Percentiles rank a stretch among this genome's conserved stretches.
Conservation (phyloP, 2,113 vertebrate genomes). For the Vireo altiloquus region DNA sequence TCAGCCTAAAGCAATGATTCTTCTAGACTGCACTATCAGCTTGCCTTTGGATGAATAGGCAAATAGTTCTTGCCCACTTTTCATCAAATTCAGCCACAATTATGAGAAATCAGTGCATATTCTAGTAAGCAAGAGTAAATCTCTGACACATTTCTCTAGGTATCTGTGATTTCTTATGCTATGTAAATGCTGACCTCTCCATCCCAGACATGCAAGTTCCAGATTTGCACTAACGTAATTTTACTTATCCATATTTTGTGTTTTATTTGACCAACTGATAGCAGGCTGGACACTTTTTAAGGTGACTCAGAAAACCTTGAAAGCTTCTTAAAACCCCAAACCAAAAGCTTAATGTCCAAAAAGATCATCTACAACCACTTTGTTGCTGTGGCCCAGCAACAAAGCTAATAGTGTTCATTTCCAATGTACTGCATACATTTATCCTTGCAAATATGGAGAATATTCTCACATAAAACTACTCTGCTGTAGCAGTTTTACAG, state of each 20-base stretch:
- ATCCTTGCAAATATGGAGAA: neutral
- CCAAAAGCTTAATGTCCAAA: neutral
- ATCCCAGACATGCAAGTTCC: neutral
- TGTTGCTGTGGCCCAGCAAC: neutral
- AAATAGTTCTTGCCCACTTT: neutral
- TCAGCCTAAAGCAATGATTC: neutral
- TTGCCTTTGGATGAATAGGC: neutral
- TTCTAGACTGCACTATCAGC: neutral
- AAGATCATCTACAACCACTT: neutral
- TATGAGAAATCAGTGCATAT: neutral
- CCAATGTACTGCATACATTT: neutral
- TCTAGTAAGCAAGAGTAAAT: neutral
- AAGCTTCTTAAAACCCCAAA: neutral
- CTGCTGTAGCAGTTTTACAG: neutral
- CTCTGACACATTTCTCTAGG: neutral
- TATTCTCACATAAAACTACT: neutral
- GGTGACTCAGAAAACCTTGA: neutral
- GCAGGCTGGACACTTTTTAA: neutral
- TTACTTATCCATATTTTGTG: neutral
- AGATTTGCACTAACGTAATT: neutral
- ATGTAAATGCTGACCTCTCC: neutral
- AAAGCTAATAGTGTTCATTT: neutral
- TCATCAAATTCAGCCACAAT: neutral
- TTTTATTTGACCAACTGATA: neutral
- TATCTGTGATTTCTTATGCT: neutral